phyloP scores from a whole-genome alignment of 37 sponge, comb jelly and placozoan genomes.

The Aphrocallistes beatrix region DNA sequence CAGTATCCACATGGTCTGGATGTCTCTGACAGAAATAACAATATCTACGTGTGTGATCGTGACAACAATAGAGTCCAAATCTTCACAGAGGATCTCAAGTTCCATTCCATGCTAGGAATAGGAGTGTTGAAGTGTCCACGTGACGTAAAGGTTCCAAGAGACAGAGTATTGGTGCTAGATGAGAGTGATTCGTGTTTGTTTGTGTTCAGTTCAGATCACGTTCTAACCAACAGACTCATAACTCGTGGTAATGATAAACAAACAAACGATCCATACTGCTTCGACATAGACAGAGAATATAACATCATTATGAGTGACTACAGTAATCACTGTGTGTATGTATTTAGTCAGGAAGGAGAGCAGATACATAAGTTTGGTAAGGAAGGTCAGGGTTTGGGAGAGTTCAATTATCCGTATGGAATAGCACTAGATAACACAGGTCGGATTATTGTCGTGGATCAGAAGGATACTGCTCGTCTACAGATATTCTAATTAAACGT shows the following conservation, averaged over 20 bases:
- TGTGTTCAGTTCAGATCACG: conserved; percentile 12
- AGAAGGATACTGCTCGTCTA: not conserved
- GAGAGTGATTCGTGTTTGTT: not conserved
- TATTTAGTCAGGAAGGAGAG: conserved; percentile 16
- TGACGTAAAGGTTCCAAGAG: not conserved
- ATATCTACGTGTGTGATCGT: not conserved
- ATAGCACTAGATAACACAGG: conserved; percentile 9
- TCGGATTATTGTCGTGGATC: not conserved
- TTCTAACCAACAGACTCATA: conserved; percentile 14
- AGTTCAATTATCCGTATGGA: not conserved
- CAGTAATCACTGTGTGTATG: conserved; percentile 1
- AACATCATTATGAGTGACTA: conserved; percentile 20
- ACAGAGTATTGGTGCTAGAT: conserved; percentile 19
- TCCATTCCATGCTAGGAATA: conserved; percentile 17
- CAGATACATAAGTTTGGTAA: not conserved
- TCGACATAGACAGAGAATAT: conserved; percentile 13
- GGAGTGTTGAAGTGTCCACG: not conserved
- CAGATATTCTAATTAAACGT: not conserved
- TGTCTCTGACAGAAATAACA: conserved; percentile 12
- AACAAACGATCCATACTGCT: not conserved
- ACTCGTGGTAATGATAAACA: not conserved
- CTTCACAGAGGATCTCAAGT: not conserved
- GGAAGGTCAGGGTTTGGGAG: conserved; percentile 8
- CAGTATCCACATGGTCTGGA: not conserved
- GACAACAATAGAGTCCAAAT: not conserved